Base-by-base conservation (phyloP, 2,888 invertebrate genomes). In the Anaspis maculata region DNA sequence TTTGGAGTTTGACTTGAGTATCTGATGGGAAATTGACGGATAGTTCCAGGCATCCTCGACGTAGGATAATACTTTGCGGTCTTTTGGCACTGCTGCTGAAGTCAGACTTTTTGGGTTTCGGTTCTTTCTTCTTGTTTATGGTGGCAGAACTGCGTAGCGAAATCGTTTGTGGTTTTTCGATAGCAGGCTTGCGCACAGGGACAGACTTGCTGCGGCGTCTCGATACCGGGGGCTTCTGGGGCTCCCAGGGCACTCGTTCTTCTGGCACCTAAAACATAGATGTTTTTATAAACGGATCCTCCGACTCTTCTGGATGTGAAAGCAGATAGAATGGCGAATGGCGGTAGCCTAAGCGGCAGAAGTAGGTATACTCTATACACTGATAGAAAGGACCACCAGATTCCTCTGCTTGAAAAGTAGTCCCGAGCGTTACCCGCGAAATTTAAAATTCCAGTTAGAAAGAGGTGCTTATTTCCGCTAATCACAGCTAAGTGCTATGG, bases 201-300 rank as follows among this genome's bases (percentile, higher is more conserved):
- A 59, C 56, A 15, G 58, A 61, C 46, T 51, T 52, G 27, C 59
- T 57, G 6, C 59, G 46, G 36, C 16, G 24, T 39, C 41, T 46
- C 5, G 39, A 16, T 2, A 57, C 41, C 23, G 54, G 43, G n/a
- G 45, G 52, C 37, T 57, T 61, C 16, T 56, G 51, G 5, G 62
- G 61, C 37, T 62, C 61, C 66, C 66, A 67, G 6, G 66, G 66
- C 2, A 67, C 49, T 35, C 66, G 46, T 34, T 63, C 63, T 46
- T 67, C 66, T 6, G 64, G 61, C 39, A 64, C 56, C 61, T 62
- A 27, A 27, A 42, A 46, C 23, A 15, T 28, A 26, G n/a, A 34
- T 7, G 12, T 16, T 9, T 9, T 19, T 19, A 9, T 19, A 6
- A 19, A 9, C 5, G 19, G 9, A 19, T 6, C 19, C 6, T 19